Evolutionary conservation across 2,113 vertebrate species (phyloP).

Genomic region (Megaceryle maxima): DNA sequence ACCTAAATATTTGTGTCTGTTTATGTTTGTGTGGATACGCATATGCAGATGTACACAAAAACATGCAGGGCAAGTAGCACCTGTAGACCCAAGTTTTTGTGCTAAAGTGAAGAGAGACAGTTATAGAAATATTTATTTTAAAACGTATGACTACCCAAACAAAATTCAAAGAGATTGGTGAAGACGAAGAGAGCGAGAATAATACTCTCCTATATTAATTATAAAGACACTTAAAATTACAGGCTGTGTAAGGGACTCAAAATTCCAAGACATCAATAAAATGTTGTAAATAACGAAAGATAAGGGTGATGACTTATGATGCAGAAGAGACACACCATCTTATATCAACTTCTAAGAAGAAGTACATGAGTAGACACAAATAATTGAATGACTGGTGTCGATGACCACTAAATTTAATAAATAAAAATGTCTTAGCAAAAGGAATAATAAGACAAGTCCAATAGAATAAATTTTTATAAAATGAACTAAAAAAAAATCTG

Average conservation of each 20-base stretch:
- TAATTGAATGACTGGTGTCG: background rate
- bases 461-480: background rate
- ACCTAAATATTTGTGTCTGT: background rate
- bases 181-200: background rate
- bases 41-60: background rate
- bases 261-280: background rate
- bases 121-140: background rate
- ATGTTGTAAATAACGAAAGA: background rate
- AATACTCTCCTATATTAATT: background rate
- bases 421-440: background rate
- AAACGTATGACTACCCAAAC: background rate
- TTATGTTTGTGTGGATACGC: background rate
- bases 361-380: background rate
- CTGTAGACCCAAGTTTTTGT: background rate
- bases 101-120: background rate
- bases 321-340: background rate
- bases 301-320: background rate
- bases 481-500: rapidly evolving
- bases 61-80: background rate
- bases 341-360: background rate
- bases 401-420: background rate
- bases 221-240: background rate
- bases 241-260: background rate
- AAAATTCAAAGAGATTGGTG: background rate
- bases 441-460: background rate